Evolutionary conservation across 2,797 vertebrate species (phyloP), one percentile per base, ranked within the genome.

Genomic region (Molothrus aeneus): DNA sequence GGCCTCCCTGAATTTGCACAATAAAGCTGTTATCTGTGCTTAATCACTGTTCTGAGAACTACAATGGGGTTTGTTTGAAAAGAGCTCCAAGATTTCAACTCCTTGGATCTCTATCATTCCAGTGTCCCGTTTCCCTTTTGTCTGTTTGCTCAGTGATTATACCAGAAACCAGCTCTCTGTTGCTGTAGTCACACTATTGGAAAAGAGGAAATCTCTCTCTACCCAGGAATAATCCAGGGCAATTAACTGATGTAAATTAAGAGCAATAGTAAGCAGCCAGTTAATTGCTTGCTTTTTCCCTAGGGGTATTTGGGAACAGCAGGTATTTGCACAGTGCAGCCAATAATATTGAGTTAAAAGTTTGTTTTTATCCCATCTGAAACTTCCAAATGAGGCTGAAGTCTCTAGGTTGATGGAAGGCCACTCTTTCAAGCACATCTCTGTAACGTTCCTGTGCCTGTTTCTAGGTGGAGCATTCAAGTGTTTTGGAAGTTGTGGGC

Each of bases 1-100:
- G 89, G 85, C 91, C 93, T 95, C 93, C 89, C 88, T 94, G 68
- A 61, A 70, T 95, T 86, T 80, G 94, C 94, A 96, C 94, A 96
- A 95, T 94, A 91, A 94, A 90, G 72, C 86, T 81, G 87, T 96
- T 96, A 96, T 96, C 95, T 78, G 71, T 87, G 90, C 72, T 81
- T 91, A 95, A 89, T 95, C 93, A 78, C 89, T 66, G 53, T 31
- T 80, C 78, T 64, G 61, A 59, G 43, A 40, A 43, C 75, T 80
- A n/a, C 69, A 69, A 8, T 70, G 43, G 50, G 43, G 51, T 64
- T 78, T 74, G 81, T 80, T 88, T 74, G 82, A 45, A 66, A 59
- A 40, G 45, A 32, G 24, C 38, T 74, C 36, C 36, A 17, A 48
- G 54, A 79, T 59, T 74, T 63, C 65, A 8, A 7, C 50, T 69